Evolutionary conservation across 1,140 invertebrate species (phyloP), one percentile per base, ranked within the genome.

Genomic region (Chelonus insularis): DNA sequence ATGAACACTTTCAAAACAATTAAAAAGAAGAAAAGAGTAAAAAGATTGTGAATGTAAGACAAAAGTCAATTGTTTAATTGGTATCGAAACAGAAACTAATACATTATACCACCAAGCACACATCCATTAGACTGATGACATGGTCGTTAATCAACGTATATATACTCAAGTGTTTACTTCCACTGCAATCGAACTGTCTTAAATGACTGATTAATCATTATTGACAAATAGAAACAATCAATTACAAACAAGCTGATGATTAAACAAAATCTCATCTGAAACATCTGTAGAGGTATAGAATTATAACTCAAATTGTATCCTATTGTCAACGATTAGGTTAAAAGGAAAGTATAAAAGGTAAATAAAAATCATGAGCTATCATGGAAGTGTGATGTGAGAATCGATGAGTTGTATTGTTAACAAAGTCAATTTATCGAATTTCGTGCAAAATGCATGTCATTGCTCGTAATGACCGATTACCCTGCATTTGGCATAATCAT

Each of bases 391-490:
- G 16, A 7, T 29, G 7, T 29, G 37, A 34, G 52, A 55, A 55
- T 61, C 54, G 14, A 41, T 56, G 23, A 68, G 72, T 74, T 75
- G 66, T 68, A 73, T 73, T 71, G 77, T 69, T 72, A 76, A 73
- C 74, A 70, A 72, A 71, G 68, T 76, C 72, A 68, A 48, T 37
- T 50, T 34, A 50, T 50, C 21, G 16, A 48, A 41, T 8, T 39
- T 12, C 14, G 67, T 68, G 72, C 73, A 75, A 81, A 79, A 78
- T 73, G 75, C 77, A 67, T 71, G 78, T 80, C 79, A 81, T 80
- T 73, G 74, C 65, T 73, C 73, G 74, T 80, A 81, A 81, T 78
- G 78, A 79, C 76, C 77, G 76, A 80, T 81, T 79, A 78, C 76
- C 70, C 68, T 63, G 69, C 52, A 25, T 18, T 3, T 14, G 36